Percentiles rank a stretch among this genome's conserved stretches.
phyloP scores from a whole-genome alignment of 1,140 invertebrate genomes.

The silkworm (Bombyx mori) region ASM3026992v2 NC_085116.1:12595501-12596000 shows the following conservation, averaged over 20 bases:
- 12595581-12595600: not conserved
- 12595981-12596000: constrained; percentile 31
- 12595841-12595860: constrained; percentile 22
- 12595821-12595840: constrained; percentile 2
- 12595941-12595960: constrained; percentile 56
- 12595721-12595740: constrained; percentile 55
- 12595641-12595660: constrained; percentile 28
- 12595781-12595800: constrained; percentile 34
- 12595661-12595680: constrained; percentile 47
- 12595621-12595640: constrained; percentile 27
- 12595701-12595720: constrained; percentile 57
- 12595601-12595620: constrained; percentile 1
- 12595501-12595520: not conserved
- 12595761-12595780: constrained; percentile 62
- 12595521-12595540: not conserved
- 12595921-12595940: constrained; percentile 63
- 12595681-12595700: constrained; percentile 49
- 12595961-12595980: constrained; percentile 59
- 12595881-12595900: constrained; percentile 40
- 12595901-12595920: constrained; percentile 57
- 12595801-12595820: constrained; percentile 14
- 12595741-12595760: constrained; percentile 69
- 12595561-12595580: not conserved
- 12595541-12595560: constrained; percentile 1
- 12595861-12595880: constrained; percentile 25